Evolutionary conservation across 2,797 vertebrate genomes (phyloP).

Genomic region (Eutrigla gurnardus): DNA sequence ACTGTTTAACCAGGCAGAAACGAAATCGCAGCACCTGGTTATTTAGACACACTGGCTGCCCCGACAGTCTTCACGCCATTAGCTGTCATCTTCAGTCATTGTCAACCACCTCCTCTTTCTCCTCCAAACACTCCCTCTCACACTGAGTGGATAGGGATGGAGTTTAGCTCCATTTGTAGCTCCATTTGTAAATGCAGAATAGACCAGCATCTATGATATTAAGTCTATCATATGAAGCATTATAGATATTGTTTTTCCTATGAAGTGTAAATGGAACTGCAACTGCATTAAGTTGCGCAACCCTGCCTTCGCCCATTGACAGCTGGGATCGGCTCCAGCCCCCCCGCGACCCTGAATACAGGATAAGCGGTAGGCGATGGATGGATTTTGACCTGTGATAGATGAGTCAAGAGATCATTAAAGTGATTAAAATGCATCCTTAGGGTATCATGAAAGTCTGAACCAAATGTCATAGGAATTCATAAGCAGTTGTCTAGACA

Average conservation of each 20-base stretch:
- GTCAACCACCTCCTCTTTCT: conserved; percentile 57
- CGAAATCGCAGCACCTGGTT: conserved; percentile 73
- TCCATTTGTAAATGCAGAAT: not conserved
- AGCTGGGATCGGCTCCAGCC: no score
- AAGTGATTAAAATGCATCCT: no score
- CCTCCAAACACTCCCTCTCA: conserved; percentile 12
- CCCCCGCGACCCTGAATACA: no score
- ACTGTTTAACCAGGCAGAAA: conserved; percentile 80
- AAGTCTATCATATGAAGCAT: not conserved
- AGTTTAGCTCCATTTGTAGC: no score
- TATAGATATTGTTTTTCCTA: not conserved
- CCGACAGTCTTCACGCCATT: conserved; percentile 60
- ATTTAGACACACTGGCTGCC: conserved; percentile 70
- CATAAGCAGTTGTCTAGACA: no score
- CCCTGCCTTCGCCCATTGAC: no score
- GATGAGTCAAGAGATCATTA: no score
- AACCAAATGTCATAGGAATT: no score
- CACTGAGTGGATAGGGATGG: not conserved
- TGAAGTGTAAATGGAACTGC: not conserved
- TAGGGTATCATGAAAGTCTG: no score
- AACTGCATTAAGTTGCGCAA: not conserved
- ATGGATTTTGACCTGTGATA: no score
- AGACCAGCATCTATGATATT: no score
- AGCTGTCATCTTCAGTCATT: conserved; percentile 72
- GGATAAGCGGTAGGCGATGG: no score